Evolutionary conservation across 2,113 vertebrate species (phyloP), one percentile per base, ranked within the genome.

Genomic region (Elanoides forficatus): DNA sequence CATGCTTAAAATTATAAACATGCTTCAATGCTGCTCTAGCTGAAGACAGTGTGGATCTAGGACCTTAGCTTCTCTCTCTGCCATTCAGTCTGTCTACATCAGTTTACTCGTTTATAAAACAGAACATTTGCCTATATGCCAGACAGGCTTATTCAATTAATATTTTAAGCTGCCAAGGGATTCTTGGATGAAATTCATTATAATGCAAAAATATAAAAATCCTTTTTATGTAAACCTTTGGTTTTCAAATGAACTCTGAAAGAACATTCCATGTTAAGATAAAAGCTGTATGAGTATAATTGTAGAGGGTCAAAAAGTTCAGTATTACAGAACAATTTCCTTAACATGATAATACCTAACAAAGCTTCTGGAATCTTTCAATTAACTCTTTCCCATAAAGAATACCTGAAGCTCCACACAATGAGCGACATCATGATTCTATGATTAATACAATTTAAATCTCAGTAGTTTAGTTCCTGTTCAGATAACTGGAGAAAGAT

Each of bases 181-280:
- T 92, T 63, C 21, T 81, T 75, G 40, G 23, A 56, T 42, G 32
- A 94, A 89, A 89, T 74, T 74, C 9, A 78, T 72, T 84, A 59
- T 40, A 72, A 84, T 23, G 21, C 0, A 32, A 81, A 96, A 95
- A 84, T 32, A 81, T 27, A 86, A 83, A 90, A 50, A 32, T 6
- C 65, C 4, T 67, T 92, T 89, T 58, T 38, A 66, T 81, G 10
- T 53, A 81, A 85, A 79, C 15, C 30, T 91, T 93, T 89, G 15
- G 15, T 67, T 97, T 96, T 80, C 36, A 92, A 92, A 68, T 65
- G 16, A 91, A 68, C 19, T 68, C 40, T 81, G 63, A 95, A 94
- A 86, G 60, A 89, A 8, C 3, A 65, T 74, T 86, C n/a, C 7
- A 7, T 60, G 56, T 72, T 95, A 81, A 89, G 72, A 86, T 47